A percentile compares a stretch with the other conserved stretches of the same genome.
Evolutionary conservation across 2,797 vertebrate genomes (phyloP).

Genomic region (Galaxias olidus): DNA sequence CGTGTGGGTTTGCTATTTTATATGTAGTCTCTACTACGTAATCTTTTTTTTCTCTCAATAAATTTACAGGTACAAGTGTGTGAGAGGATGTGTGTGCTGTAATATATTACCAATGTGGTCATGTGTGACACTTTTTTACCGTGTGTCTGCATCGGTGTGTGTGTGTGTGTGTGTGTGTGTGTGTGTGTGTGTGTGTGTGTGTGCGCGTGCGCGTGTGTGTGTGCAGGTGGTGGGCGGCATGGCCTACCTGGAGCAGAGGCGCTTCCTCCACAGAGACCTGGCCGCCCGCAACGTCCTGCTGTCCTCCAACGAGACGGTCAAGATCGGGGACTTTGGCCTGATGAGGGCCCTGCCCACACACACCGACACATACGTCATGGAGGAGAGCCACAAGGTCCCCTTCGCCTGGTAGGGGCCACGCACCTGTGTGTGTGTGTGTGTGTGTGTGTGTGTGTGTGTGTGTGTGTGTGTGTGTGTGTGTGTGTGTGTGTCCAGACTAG

Average conservation of each 20-base stretch:
- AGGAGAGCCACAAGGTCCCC: slow-evolving; percentile 96
- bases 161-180: not conserved
- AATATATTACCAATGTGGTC: too few relatives aligned
- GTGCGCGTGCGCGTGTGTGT: slow-evolving; percentile 1
- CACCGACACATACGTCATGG: slow-evolving; percentile 96
- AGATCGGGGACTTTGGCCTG: slow-evolving; percentile 96
- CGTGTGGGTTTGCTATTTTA: too few relatives aligned
- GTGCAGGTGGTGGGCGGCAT: slow-evolving; percentile 93
- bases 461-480: not conserved
- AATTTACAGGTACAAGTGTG: too few relatives aligned
- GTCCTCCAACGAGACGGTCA: slow-evolving; percentile 90
- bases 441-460: not conserved
- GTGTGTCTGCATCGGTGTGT: not conserved
- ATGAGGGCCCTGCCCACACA: slow-evolving; percentile 96
- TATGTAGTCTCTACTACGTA: too few relatives aligned
- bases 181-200: slow-evolving; percentile 9
- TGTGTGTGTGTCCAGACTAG: not conserved
- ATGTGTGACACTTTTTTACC: not conserved
- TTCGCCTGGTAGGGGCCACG: slow-evolving; percentile 88
- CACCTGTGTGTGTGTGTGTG: not conserved
- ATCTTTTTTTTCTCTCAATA: too few relatives aligned
- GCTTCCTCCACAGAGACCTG: slow-evolving; percentile 95
- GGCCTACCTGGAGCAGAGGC: slow-evolving; percentile 94
- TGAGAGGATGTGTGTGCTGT: too few relatives aligned
- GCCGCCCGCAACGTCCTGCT: slow-evolving; percentile 95